phyloP scores from a whole-genome alignment of 1,140 invertebrate species.

The Homarus americanus region DNA sequence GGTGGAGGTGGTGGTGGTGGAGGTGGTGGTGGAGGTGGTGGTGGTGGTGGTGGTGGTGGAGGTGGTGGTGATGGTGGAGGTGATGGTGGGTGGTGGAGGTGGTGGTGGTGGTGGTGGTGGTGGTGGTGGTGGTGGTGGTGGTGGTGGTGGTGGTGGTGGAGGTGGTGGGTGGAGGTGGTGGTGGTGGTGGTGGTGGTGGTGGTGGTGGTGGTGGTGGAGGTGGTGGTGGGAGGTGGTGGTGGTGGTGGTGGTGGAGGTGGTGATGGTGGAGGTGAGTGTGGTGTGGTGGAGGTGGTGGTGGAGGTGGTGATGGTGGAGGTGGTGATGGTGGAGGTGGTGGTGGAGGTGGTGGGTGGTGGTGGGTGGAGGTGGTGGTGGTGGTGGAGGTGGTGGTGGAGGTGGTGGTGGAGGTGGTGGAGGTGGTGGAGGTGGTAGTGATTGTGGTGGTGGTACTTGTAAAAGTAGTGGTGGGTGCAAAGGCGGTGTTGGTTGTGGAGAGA shows the following conservation, averaged over 20 bases:
- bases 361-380: background rate
- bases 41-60: background rate
- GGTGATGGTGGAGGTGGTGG: background rate
- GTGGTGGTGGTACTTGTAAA: background rate
- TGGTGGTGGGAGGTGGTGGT: no score
- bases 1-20: background rate
- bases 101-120: background rate
- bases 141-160: background rate
- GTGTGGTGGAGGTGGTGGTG: background rate
- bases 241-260: background rate
- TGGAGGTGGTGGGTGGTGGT: background rate
- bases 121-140: background rate
- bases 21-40: background rate
- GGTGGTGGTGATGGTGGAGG: background rate
- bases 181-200: no score
- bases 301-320: background rate
- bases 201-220: no score
- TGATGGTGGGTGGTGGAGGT: background rate
- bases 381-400: background rate
- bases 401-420: background rate
- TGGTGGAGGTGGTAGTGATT: background rate
- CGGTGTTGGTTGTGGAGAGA: no score
- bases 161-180: no score
- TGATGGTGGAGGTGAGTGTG: background rate
- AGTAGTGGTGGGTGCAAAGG: no score